phyloP scores from a whole-genome alignment of 2,113 vertebrate genomes.

The Polyodon spathula region DNA sequence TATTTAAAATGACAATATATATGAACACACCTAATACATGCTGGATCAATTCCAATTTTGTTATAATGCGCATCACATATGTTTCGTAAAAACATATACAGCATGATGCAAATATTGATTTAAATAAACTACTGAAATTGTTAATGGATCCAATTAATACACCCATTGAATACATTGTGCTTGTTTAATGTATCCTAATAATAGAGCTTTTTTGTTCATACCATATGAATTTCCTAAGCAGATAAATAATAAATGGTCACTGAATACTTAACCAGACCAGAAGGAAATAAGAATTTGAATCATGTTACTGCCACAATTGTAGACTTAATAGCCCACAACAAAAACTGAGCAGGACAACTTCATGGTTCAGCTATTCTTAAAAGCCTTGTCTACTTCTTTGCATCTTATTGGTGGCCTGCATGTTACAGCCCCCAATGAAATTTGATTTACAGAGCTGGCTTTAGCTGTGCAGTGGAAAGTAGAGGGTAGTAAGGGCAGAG shows the following conservation, averaged over 20 bases:
- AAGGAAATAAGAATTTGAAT: slow-evolving; percentile 45
- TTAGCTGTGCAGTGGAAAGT: slow-evolving; percentile 38
- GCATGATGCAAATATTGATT: no score
- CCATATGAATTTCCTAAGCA: slow-evolving; percentile 42
- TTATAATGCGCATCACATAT: no score
- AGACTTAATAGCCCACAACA: slow-evolving; percentile 65
- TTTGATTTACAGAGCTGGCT: slow-evolving; percentile 54
- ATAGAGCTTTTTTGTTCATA: slow-evolving; percentile 36
- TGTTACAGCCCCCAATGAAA: slow-evolving; percentile 51
- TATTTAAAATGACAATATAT: no score
- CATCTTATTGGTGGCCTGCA: slow-evolving; percentile 49
- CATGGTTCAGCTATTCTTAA: slow-evolving; percentile 66
- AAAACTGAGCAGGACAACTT: slow-evolving; percentile 66
- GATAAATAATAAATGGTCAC: slow-evolving; percentile 44
- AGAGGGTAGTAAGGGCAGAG: slow-evolving; percentile 24
- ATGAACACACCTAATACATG: no score
- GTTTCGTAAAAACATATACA: no score
- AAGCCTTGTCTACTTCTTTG: slow-evolving; percentile 57
- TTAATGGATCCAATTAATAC: no score
- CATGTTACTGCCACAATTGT: slow-evolving; percentile 54
- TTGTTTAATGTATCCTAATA: no score
- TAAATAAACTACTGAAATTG: no score
- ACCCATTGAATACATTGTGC: no score
- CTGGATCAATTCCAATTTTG: no score
- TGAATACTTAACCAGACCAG: slow-evolving; percentile 49